phyloP scores from a whole-genome alignment of 2,113 vertebrate species.

The Noctilio leporinus region DNA sequence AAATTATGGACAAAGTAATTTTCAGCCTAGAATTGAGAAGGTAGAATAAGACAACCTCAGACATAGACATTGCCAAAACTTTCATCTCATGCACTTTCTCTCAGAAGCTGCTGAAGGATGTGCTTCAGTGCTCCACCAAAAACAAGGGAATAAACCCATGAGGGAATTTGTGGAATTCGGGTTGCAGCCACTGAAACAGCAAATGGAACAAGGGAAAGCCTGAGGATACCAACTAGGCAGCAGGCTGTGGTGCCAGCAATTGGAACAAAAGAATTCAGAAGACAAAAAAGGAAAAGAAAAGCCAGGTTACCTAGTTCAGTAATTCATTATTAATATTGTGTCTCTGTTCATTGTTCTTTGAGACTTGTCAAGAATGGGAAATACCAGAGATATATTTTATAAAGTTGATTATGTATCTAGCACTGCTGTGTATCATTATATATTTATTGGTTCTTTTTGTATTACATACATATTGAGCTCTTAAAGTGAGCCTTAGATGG shows the following conservation, averaged over 20 bases:
- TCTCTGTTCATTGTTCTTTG: not conserved
- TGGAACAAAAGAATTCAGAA: not conserved
- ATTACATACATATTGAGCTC: not conserved
- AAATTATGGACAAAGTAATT: not conserved
- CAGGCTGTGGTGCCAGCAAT: not conserved
- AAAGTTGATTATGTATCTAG: not conserved
- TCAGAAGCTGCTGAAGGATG: too few species aligned
- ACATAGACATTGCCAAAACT: not conserved
- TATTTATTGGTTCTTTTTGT: not conserved
- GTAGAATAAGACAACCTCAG: not conserved
- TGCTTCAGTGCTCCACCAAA: not conserved
- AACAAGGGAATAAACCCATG: not conserved
- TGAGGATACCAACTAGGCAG: not conserved
- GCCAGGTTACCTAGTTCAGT: not conserved
- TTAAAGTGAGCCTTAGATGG: not conserved
- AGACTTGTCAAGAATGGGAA: not conserved
- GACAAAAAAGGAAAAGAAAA: not conserved
- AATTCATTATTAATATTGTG: not conserved
- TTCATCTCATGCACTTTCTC: not conserved
- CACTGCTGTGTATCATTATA: not conserved
- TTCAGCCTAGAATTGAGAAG: not conserved
- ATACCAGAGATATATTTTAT: not conserved
- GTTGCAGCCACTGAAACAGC: not conserved
- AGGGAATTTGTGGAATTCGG: not conserved
- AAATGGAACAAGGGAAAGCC: not conserved